These are phyloP conservation scores for Ictalurus punctatus DNA, from an alignment of 2,113 vertebrate genomes.

Conservation along the genomic window DNA sequence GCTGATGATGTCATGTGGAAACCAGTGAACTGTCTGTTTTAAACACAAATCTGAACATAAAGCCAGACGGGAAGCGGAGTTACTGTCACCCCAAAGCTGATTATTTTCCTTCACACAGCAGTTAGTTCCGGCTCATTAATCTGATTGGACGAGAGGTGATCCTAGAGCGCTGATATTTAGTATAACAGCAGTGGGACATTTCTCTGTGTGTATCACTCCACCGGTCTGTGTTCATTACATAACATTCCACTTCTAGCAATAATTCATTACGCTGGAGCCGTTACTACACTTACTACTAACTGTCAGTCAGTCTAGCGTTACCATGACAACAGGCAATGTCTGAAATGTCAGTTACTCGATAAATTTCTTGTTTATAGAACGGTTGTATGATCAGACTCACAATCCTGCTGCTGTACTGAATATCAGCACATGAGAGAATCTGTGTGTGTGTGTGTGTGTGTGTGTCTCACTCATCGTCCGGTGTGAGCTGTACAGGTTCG, in stretches of 20 bases:
- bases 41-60: too few species aligned
- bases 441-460: not conserved
- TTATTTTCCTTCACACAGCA: not conserved
- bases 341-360: not conserved
- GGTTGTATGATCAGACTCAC: not conserved
- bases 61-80: too few species aligned
- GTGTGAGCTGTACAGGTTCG: slow-evolving; percentile 97
- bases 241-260: not conserved
- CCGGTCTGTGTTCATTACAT: not conserved
- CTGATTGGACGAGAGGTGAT: not conserved
- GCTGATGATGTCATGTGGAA: not conserved
- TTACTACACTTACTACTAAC: not conserved
- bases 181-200: not conserved
- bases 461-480: slow-evolving; percentile 87
- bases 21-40: too few species aligned
- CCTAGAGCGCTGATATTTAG: not conserved
- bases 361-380: not conserved
- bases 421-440: too few species aligned
- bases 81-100: not conserved
- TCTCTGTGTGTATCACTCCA: too few species aligned
- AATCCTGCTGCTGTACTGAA: not conserved
- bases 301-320: not conserved
- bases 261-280: not conserved
- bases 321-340: not conserved
- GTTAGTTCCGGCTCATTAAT: not conserved